Conservation (phyloP, 2,113 vertebrate genomes). For the Ochotona princeps region DNA sequence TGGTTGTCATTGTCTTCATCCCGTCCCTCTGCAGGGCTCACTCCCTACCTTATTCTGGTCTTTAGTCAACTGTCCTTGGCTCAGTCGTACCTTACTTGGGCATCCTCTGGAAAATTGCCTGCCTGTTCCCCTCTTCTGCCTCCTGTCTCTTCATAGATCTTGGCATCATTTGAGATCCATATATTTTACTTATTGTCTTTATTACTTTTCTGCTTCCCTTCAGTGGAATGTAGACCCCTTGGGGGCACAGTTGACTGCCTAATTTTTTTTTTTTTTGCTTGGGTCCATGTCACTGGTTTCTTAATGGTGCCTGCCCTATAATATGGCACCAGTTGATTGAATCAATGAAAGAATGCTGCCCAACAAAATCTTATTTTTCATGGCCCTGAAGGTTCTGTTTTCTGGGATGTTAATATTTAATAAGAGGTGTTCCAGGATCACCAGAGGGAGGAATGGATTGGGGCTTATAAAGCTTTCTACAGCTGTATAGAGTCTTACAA, state of each 20-base stretch:
- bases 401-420: slow-evolving; percentile 18
- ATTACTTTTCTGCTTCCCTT: slow-evolving; percentile 9
- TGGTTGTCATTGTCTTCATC: background rate
- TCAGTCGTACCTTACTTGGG: background rate
- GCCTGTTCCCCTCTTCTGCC: background rate
- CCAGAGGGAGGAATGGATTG: background rate
- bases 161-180: background rate
- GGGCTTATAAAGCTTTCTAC: background rate
- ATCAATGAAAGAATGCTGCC: slow-evolving; percentile 29
- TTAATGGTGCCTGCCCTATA: slow-evolving; percentile 15
- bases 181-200: background rate
- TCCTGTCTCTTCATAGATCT: background rate
- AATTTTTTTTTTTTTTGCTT: background rate
- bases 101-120: background rate
- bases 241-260: background rate
- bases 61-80: background rate
- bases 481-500: background rate
- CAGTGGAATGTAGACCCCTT: background rate
- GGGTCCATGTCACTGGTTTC: background rate
- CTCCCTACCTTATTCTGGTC: background rate
- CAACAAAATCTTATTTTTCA: slow-evolving; percentile 8
- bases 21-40: fast-evolving
- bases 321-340: background rate
- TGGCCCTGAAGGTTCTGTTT: slow-evolving; percentile 26
- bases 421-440: background rate